Base-by-base conservation (phyloP, 2,797 vertebrate species). In the Leucoraja ocellata region DNA sequence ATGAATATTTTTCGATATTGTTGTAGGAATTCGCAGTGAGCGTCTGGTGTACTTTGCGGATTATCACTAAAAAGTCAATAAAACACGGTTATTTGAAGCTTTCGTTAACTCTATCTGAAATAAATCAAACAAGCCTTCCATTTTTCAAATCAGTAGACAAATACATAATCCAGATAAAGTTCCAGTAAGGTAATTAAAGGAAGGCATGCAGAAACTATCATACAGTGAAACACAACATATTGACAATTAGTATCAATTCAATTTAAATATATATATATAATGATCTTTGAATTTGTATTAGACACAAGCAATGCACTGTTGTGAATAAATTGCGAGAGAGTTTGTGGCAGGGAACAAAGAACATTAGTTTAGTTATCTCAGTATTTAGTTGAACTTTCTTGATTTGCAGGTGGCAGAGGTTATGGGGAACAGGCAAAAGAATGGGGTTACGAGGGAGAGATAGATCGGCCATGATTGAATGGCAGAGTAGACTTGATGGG, bases 1-100 rank as follows among this genome's bases (percentile, higher is more conserved):
- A 94, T 65, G 71, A 96, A 96, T 93, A 95, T 93, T 94, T 95
- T 93, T 86, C 81, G 93, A 94, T 95, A 96, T 83, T 95, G 90
- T 84, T 95, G 94, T 92, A 95, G 94, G 94, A 96, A 95, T 25
- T 80, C 71, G 93, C 81, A 1, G 91, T 95, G 94, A 93, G 93
- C 86, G 94, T 93, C 93, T 77, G 94, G 74, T 39, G 93, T 83
- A 83, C 54, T 93, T 1, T 6, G 73, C 10, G 1, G 36, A 90
- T n/a, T 91, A 0, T 3, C 93, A 93, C 94, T 93, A 36, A 86
- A 94, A 92, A 86, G 93, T n/a, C 58, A 32, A 95, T 76, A 93
- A 32, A 2, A 36, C 78, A 76, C 32, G 61, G 68, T 63, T 65
- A 9, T 0, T 79, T 77, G 80, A 46, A 83, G 46, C 32, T 39